Evolutionary conservation across 2,113 vertebrate genomes (phyloP), one percentile per base, ranked within the genome.

Genomic region (Taurulus bubalis): DNA sequence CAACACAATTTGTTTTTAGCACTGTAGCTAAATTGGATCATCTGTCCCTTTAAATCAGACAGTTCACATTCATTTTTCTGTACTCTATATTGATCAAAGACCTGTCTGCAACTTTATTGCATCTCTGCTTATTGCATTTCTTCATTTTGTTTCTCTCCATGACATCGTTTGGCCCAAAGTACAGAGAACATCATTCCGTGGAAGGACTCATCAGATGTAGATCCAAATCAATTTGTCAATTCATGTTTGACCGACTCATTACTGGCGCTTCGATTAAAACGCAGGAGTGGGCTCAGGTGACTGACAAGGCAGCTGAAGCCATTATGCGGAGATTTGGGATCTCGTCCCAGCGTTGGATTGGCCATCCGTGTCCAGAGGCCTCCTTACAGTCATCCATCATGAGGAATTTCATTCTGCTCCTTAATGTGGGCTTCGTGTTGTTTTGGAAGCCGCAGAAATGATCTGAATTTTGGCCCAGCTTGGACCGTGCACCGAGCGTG

Each of bases 141-240:
- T 85, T 89, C 76, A 77, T 82, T 78, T 87, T 65, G 74, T 81
- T 77, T 84, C 26, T 24, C 82, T 83, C 75, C 65, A 77, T 85
- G 82, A 90, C 74, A 85, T 76, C 18, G 11, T 77, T 91, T 91
- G 82, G 83, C 80, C 69, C 65, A 3, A 3, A 56, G 67, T 77
- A 51, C 82, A 63, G 77, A 82, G 77, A 45, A 32, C 76, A 87
- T 68, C 62, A 82, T 64, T 73, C 83, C 69, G 53, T 56, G 80
- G 82, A 83, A 82, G 83, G 22, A 62, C 87, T 85, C 83, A 85
- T 94, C 91, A 91, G 93, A 92, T 81, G 85, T 59, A 82, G 86
- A 89, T 94, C 91, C 92, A 94, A 90, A 93, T 94, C 90, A 92
- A 94, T 95, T 95, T 91, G 92, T 93, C 91, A 93, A 85, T 83